Evolutionary conservation across 2,888 invertebrate genomes (phyloP).

Genomic region (Poecilobothrus nobilitatus): DNA sequence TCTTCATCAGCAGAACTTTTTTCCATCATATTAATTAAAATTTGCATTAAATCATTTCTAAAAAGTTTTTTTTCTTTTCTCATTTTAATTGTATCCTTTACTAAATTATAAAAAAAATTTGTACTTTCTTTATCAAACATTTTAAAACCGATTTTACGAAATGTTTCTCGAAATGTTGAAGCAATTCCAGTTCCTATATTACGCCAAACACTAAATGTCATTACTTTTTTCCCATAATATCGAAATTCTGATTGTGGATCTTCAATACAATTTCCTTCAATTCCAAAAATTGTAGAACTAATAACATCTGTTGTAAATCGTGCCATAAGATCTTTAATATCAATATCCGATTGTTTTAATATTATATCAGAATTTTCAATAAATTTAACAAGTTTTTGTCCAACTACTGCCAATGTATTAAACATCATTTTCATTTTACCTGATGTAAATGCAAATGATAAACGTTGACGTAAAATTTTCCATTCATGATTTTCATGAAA

Average conservation of each 20-base stretch:
- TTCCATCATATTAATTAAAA: slow-evolving; percentile 22
- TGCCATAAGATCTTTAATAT: slow-evolving; percentile 21
- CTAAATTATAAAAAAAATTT: slow-evolving; percentile 19
- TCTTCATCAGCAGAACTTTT: neutral
- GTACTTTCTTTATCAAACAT: slow-evolving; percentile 16
- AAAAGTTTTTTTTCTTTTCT: slow-evolving; percentile 21
- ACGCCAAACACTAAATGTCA: slow-evolving; percentile 17
- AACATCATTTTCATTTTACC: slow-evolving; percentile 25
- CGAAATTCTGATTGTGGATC: slow-evolving; percentile 32
- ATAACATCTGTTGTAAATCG: slow-evolving; percentile 24
- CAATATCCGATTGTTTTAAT: slow-evolving; percentile 16
- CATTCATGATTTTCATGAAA: slow-evolving; percentile 22
- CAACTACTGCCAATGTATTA: slow-evolving; percentile 20
- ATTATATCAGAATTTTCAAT: slow-evolving; percentile 8
- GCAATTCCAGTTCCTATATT: slow-evolving; percentile 14
- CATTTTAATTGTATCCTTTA: slow-evolving; percentile 21
- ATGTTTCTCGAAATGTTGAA: slow-evolving; percentile 14
- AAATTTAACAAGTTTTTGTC: slow-evolving; percentile 17
- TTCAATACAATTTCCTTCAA: slow-evolving; percentile 35
- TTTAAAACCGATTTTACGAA: slow-evolving; percentile 14
- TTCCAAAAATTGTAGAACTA: slow-evolving; percentile 37
- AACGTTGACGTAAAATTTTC: slow-evolving; percentile 20
- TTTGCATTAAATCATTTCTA: slow-evolving; percentile 23
- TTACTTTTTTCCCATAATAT: slow-evolving; percentile 18
- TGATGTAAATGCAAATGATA: slow-evolving; percentile 23